Evolutionary conservation across 1,140 invertebrate species (phyloP), one percentile per base, ranked within the genome.

Genomic region (Nephotettix cincticeps): DNA sequence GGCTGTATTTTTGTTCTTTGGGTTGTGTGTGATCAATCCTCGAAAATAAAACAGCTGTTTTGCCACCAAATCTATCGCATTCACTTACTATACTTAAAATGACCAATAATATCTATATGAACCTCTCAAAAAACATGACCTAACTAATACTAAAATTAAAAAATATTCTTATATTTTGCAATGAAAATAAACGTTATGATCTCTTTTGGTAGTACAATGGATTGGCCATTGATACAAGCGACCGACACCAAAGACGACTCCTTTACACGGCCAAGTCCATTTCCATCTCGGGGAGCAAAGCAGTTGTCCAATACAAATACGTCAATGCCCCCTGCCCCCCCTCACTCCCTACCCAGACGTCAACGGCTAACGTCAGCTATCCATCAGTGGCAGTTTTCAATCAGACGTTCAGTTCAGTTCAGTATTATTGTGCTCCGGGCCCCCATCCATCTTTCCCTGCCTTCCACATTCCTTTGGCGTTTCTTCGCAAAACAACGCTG

Each of bases 161-260:
- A n/a, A n/a, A n/a, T n/a, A n/a, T n/a, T n/a, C n/a, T n/a, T n/a
- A n/a, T n/a, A n/a, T n/a, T n/a, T n/a, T n/a, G n/a, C n/a, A n/a
- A n/a, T n/a, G n/a, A n/a, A n/a, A n/a, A n/a, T n/a, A n/a, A n/a
- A n/a, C n/a, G n/a, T n/a, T n/a, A n/a, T n/a, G n/a, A n/a, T n/a
- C n/a, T n/a, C n/a, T n/a, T n/a, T n/a, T n/a, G n/a, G n/a, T n/a
- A n/a, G n/a, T n/a, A n/a, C n/a, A n/a, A n/a, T n/a, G n/a, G n/a
- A n/a, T n/a, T n/a, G n/a, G n/a, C n/a, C n/a, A n/a, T n/a, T n/a
- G n/a, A n/a, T n/a, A n/a, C n/a, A n/a, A n/a, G n/a, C n/a, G 47
- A 69, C 58, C 32, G 58, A 69, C 56, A 56, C 68, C 21, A 69
- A 69, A 47, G 47, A 32, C 29, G 56, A 56, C 30, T 47, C n/a